A percentile compares a stretch with the other conserved stretches of the same genome.
These are phyloP conservation scores for Metalampra italica DNA, from an alignment of 2,888 invertebrate species.

Conservation along the genomic window DNA sequence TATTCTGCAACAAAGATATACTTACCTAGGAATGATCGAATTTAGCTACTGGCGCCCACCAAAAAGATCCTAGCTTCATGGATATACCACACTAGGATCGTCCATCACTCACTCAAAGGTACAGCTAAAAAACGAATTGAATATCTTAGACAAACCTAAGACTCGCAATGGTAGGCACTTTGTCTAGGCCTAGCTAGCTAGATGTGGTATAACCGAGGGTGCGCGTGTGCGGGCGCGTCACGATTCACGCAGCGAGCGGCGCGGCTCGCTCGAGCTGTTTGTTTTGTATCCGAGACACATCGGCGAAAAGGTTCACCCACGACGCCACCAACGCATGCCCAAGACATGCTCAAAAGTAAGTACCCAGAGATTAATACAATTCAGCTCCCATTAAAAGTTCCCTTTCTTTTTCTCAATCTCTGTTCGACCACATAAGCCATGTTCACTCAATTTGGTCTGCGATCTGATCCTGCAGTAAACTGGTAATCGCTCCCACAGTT, in stretches of 20 bases:
- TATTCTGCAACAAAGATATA: too few species aligned
- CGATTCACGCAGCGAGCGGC: slow-evolving; percentile 39
- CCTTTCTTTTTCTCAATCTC: too few species aligned
- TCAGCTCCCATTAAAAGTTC: not conserved
- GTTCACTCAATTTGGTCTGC: too few species aligned
- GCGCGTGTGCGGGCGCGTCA: slow-evolving; percentile 40
- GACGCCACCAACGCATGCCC: slow-evolving; percentile 13
- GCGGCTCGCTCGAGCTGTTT: slow-evolving; percentile 32
- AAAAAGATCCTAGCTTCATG: too few species aligned
- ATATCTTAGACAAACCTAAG: not conserved
- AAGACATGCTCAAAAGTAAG: not conserved
- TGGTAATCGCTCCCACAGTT: too few species aligned
- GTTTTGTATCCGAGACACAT: slow-evolving; percentile 37
- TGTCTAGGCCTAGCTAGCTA: not conserved
- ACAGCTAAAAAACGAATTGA: not conserved
- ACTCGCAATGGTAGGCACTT: not conserved
- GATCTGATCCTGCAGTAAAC: too few species aligned
- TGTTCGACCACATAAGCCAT: too few species aligned
- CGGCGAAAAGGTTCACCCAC: slow-evolving; percentile 32
- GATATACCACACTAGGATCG: too few species aligned
- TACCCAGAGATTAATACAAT: not conserved
- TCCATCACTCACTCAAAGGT: too few species aligned
- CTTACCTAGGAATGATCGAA: too few species aligned
- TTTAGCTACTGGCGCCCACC: too few species aligned
- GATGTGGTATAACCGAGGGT: slow-evolving; percentile 14